phyloP scores from a whole-genome alignment of 2,113 vertebrate species.

The Trichomycterus rosablanca region DNA sequence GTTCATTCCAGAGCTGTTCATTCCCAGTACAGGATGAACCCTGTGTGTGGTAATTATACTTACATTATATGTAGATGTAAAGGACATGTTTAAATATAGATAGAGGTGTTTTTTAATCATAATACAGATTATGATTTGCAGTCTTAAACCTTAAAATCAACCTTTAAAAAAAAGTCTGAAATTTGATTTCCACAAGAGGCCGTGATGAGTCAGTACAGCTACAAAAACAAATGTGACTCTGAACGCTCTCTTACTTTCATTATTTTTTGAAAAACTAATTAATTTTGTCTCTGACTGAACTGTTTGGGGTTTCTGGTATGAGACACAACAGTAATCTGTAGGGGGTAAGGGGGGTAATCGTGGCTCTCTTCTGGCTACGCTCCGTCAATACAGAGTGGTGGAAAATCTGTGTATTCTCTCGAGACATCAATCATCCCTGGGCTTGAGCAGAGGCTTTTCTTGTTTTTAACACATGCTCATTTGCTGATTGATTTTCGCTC shows the following conservation, averaged over 20 bases:
- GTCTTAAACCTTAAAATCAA: too few relatives aligned
- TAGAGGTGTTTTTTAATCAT: too few relatives aligned
- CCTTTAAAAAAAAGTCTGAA: too few relatives aligned
- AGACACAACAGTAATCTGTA: background rate
- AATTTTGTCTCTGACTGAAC: constrained; percentile 13
- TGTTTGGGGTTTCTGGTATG: constrained; percentile 20
- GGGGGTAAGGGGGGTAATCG: constrained; percentile 24
- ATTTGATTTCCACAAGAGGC: background rate
- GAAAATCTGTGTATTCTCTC: constrained; percentile 33
- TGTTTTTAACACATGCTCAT: constrained; percentile 48
- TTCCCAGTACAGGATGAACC: too few relatives aligned
- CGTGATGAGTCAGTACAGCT: constrained; percentile 4
- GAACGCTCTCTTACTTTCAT: constrained; percentile 4
- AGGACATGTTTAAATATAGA: too few relatives aligned
- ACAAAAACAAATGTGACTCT: constrained; percentile 9
- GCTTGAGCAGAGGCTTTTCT: constrained; percentile 27
- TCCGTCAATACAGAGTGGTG: constrained; percentile 28
- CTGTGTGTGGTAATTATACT: too few relatives aligned
- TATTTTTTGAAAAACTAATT: constrained; percentile 20
- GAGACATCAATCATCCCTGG: constrained; percentile 40
- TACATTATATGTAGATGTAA: too few relatives aligned
- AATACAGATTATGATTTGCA: too few relatives aligned
- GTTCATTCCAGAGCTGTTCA: too few relatives aligned
- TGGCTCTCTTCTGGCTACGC: constrained; percentile 1
- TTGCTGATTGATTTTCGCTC: constrained; percentile 45